Percentiles rank a stretch among this genome's conserved stretches.
phyloP scores from a whole-genome alignment of 2,888 invertebrate genomes.

The Crocallis elinguaria region DNA sequence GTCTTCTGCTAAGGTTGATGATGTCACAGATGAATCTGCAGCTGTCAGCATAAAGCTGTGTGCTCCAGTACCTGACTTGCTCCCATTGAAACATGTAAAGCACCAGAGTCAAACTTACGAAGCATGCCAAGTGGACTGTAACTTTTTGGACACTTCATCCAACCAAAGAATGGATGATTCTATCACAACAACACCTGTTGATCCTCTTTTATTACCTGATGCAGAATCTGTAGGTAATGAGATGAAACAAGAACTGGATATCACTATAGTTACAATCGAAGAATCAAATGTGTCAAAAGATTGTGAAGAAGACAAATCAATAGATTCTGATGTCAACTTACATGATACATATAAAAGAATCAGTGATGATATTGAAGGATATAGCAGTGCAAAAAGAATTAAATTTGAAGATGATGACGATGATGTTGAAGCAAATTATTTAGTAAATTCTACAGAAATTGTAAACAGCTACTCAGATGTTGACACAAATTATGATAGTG shows the following conservation, averaged over 20 bases:
- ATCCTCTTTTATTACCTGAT: conserved; percentile 76
- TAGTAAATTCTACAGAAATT: conserved; percentile 46
- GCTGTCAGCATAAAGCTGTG: conserved; percentile 58
- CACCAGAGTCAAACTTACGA: conserved; percentile 69
- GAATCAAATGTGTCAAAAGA: conserved; percentile 65
- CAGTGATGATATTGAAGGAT: conserved; percentile 66
- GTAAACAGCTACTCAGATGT: conserved; percentile 61
- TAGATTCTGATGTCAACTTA: conserved; percentile 56
- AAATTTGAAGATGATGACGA: conserved; percentile 69
- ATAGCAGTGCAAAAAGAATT: conserved; percentile 64
- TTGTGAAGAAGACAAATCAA: conserved; percentile 63
- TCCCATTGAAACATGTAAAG: conserved; percentile 73
- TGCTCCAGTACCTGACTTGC: conserved; percentile 75
- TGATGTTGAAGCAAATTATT: conserved; percentile 48
- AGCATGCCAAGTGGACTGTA: conserved; percentile 74
- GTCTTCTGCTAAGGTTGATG: conserved; percentile 83
- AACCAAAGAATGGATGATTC: conserved; percentile 71
- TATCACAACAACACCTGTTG: conserved; percentile 73
- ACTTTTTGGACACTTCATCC: conserved; percentile 75
- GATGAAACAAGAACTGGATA: conserved; percentile 67
- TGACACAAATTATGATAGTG: conserved; percentile 61
- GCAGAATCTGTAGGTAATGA: conserved; percentile 67
- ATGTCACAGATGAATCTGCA: conserved; percentile 58
- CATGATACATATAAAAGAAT: conserved; percentile 69
- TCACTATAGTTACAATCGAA: conserved; percentile 73